Evolutionary conservation across 2,113 vertebrate species (phyloP).

Genomic region (Symphodus melops): DNA sequence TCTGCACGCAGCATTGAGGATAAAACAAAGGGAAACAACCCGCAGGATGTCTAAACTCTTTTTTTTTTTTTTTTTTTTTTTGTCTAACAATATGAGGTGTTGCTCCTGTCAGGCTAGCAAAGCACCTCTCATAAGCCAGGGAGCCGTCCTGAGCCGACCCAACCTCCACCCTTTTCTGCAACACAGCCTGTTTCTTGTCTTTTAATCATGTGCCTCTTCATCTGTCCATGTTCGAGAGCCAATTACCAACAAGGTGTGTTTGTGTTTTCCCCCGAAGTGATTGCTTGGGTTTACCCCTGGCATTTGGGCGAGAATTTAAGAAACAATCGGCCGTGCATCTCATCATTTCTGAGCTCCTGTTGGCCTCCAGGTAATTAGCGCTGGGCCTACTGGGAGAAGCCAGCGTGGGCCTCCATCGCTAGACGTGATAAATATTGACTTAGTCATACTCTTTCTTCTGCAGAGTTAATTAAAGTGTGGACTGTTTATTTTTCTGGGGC

Average conservation of each 20-base stretch:
- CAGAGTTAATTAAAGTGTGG: slow-evolving; percentile 78
- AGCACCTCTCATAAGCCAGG: slow-evolving; percentile 10
- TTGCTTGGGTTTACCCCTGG: slow-evolving; percentile 54
- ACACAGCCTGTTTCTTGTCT: slow-evolving; percentile 22
- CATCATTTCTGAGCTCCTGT: slow-evolving; percentile 58
- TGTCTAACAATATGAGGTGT: slow-evolving; percentile 24
- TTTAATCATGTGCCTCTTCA: slow-evolving; percentile 64
- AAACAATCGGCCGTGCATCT: slow-evolving; percentile 52
- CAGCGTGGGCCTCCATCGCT: slow-evolving; percentile 61
- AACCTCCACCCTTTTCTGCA: background rate
- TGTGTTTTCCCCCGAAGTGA: slow-evolving; percentile 53
- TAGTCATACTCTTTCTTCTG: slow-evolving; percentile 69
- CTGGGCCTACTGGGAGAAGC: slow-evolving; percentile 50
- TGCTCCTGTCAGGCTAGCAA: background rate
- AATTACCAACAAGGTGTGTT: slow-evolving; percentile 55
- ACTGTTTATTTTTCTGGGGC: slow-evolving; percentile 72
- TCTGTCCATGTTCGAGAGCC: slow-evolving; percentile 38
- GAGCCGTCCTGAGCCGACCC: background rate
- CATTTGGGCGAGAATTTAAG: slow-evolving; percentile 67
- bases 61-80: background rate
- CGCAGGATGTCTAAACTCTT: slow-evolving; percentile 1
- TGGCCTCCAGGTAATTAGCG: slow-evolving; percentile 79
- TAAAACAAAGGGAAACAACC: background rate
- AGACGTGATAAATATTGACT: slow-evolving; percentile 81
- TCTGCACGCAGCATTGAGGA: background rate